Base-by-base conservation (phyloP, 1,140 invertebrate species). In the Drosophila auraria region DNA sequence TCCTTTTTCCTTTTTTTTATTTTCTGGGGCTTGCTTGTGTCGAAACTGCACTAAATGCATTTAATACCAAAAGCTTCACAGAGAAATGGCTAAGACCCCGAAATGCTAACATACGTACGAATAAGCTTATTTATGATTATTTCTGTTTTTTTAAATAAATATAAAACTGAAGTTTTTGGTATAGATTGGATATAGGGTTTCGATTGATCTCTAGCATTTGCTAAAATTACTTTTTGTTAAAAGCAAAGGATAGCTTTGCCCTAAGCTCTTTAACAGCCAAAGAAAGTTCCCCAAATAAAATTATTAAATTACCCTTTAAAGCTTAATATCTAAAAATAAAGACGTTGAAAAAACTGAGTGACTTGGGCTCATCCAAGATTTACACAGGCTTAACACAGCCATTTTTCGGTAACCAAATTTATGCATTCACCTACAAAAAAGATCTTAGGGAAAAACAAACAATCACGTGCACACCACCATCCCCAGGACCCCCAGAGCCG, bases 41-140 rank as follows among this genome's bases (percentile, higher is more conserved):
- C 62, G 66, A 80, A 83, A 80, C 45, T 78, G 51, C 68, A 78
- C 75, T 64, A 69, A 63, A 80, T 73, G 76, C 58, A 36, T 51
- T 78, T 78, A 69, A 59, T 62, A 49, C 64, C 44, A 42, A 42
- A 44, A 74, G 27, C 74, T 58, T 40, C 23, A 57, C 56, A 71
- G 64, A 47, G 50, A 58, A 66, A 66, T 23, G 47, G 42, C 54
- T 36, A 25, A 38, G 60, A 66, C 12, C 27, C 27, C 7, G 30
- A 17, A 56, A 54, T 56, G 47, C 68, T 30, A 47, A 57, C 40
- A 69, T 40, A 27, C n/a, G 20, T 20, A 25, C 9, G 3, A 1
- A 17, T 12, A 11, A 50, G 33, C 12, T 47, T 49, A 53, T 65
- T 63, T 63, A 51, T 63, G n/a, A 36, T 25, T 40, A 44, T 40